These are phyloP conservation scores for Cephus pygmeus DNA, from an alignment of 2,888 invertebrate genomes.

Conservation along the genomic window DNA sequence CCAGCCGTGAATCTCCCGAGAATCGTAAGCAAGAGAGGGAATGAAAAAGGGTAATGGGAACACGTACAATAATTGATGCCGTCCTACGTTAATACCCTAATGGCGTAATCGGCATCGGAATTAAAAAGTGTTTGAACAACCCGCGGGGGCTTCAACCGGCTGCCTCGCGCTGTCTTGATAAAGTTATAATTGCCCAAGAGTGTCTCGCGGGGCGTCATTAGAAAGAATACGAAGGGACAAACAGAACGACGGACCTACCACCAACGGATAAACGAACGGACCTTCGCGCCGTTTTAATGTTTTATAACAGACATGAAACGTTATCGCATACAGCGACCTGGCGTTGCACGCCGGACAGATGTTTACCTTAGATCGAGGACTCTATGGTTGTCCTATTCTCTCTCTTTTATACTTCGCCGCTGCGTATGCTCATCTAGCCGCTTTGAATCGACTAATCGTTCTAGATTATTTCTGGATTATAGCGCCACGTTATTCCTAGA, in stretches of 20 bases:
- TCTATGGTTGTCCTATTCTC: not conserved
- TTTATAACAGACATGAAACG: conserved; percentile 6
- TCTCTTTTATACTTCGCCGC: not conserved
- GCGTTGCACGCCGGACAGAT: conserved; percentile 2
- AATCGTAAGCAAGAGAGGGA: no score
- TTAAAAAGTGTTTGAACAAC: conserved; percentile 12
- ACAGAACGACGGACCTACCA: not conserved
- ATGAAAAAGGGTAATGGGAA: not conserved
- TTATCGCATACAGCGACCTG: conserved; percentile 1
- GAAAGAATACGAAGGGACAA: not conserved
- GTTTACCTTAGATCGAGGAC: conserved; percentile 12
- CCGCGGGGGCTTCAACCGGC: not conserved
- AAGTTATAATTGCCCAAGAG: conserved; percentile 12
- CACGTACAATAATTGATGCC: conserved; percentile 8
- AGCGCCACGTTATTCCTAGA: not conserved
- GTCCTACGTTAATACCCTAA: conserved; percentile 9
- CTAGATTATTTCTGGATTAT: conserved; percentile 4
- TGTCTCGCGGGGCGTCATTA: conserved; percentile 12
- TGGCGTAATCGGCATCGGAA: conserved; percentile 2
- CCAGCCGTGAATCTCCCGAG: conserved; percentile 6
- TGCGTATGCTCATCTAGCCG: not conserved
- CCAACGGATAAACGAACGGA: not conserved
- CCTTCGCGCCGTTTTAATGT: conserved; percentile 7
- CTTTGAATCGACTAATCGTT: not conserved
- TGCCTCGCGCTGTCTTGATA: conserved; percentile 1